A percentile compares a stretch with the other conserved stretches of the same genome.
Evolutionary conservation across 1,140 invertebrate species (phyloP).

Genomic region (Leguminivora glycinivorella): DNA sequence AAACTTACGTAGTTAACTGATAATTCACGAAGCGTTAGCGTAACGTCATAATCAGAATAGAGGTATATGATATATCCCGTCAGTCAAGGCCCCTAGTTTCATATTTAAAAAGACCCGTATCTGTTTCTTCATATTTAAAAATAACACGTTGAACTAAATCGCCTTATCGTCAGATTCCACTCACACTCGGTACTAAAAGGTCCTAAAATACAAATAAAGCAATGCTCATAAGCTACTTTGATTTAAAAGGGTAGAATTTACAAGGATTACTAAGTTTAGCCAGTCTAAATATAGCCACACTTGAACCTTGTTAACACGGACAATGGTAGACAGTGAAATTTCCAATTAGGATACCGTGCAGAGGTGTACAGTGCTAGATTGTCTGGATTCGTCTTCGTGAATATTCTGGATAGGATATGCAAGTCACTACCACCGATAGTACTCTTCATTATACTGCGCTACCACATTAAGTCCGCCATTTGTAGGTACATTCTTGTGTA

Average conservation of each 20-base stretch:
- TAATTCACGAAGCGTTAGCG: not conserved
- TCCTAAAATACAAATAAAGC: not conserved
- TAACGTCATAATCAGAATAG: not conserved
- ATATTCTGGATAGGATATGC: not conserved
- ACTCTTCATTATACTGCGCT: no score
- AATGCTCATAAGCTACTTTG: not conserved
- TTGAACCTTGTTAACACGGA: slow-evolving; percentile 8
- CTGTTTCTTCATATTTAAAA: slow-evolving; percentile 7
- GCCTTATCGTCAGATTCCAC: slow-evolving; percentile 5
- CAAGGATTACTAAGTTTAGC: not conserved
- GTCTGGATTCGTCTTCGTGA: not conserved
- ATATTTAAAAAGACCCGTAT: not conserved
- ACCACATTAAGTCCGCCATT: no score
- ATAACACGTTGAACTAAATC: not conserved
- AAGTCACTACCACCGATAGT: not conserved
- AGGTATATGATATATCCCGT: not conserved
- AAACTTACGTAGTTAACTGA: no score
- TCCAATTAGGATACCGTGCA: not conserved
- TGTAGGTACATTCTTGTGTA: no score
- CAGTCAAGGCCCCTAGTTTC: not conserved
- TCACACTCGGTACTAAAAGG: not conserved
- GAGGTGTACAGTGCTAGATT: not conserved
- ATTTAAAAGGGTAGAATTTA: not conserved
- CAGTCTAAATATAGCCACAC: slow-evolving; percentile 7
- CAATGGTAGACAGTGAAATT: not conserved